phyloP scores from a whole-genome alignment of 2,797 vertebrate species.

The Smutsia gigantea region DNA sequence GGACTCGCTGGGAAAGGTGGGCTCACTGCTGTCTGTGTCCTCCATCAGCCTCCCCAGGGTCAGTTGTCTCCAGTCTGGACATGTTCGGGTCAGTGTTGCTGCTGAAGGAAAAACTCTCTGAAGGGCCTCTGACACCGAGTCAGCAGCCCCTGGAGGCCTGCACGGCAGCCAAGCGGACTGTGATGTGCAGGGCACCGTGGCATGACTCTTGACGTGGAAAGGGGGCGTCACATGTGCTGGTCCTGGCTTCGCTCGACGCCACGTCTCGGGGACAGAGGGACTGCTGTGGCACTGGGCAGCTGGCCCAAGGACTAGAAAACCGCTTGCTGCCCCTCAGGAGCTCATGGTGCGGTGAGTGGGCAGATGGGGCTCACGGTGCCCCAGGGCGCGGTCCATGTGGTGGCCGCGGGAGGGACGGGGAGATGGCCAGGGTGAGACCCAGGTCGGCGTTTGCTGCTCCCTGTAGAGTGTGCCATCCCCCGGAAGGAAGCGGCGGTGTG shows the following conservation, averaged over 20 bases:
- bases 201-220: too few relatives aligned
- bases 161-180: fast-evolving
- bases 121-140: not conserved
- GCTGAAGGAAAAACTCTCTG: not conserved
- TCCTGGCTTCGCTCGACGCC: fast-evolving
- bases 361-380: too few relatives aligned
- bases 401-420: not conserved
- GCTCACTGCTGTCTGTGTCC: not conserved
- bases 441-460: not conserved
- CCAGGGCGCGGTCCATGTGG: not conserved
- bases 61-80: not conserved
- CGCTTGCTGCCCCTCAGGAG: not conserved
- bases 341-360: too few relatives aligned
- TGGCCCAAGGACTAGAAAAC: not conserved
- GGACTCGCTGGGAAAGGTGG: not conserved
- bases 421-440: not conserved
- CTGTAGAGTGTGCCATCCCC: too few relatives aligned
- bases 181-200: too few relatives aligned
- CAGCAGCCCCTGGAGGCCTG: fast-evolving
- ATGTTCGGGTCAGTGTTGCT: not conserved
- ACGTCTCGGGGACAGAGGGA: not conserved
- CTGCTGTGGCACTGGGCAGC: fast-evolving
- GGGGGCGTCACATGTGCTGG: too few relatives aligned
- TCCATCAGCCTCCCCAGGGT: not conserved
- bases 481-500: not conserved